A percentile compares a stretch with the other conserved stretches of the same genome.
Conservation (phyloP, 2,888 invertebrate species). For the Escarpia spicata region DNA sequence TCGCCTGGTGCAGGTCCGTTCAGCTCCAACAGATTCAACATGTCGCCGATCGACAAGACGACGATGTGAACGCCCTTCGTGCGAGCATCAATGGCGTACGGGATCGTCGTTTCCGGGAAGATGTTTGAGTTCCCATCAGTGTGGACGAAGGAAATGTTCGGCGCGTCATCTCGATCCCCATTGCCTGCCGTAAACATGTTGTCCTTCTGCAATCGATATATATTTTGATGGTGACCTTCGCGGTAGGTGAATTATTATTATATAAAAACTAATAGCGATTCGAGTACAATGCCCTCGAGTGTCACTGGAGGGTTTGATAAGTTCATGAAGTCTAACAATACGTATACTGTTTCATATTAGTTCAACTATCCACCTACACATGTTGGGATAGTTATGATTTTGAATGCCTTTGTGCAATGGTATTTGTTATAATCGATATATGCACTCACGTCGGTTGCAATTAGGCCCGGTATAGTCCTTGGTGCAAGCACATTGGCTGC, state of each 20-base stretch:
- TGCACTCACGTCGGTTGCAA: constrained; percentile 43
- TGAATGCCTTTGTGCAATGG: too few relatives aligned
- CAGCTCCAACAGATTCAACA: constrained; percentile 17
- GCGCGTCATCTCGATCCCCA: constrained; percentile 55
- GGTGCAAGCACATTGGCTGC: constrained; percentile 53
- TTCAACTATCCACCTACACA: too few relatives aligned
- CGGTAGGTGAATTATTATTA: too few relatives aligned
- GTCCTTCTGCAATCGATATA: neutral
- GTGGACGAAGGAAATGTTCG: constrained; percentile 54
- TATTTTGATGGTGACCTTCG: too few relatives aligned
- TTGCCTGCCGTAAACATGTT: constrained; percentile 47
- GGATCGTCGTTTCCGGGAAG: constrained; percentile 25
- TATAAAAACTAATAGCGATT: too few relatives aligned
- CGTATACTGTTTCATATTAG: too few relatives aligned
- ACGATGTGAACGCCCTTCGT: constrained; percentile 22
- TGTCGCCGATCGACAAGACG: constrained; percentile 17
- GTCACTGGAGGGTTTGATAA: too few relatives aligned
- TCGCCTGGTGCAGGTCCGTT: constrained; percentile 47
- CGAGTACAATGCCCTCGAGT: too few relatives aligned
- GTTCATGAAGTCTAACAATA: too few relatives aligned
- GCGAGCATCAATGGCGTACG: constrained; percentile 29
- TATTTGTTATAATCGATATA: too few relatives aligned
- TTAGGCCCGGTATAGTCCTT: constrained; percentile 53
- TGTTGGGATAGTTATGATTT: too few relatives aligned
- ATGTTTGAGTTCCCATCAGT: constrained; percentile 45